These are phyloP conservation scores for human (Homo sapiens) DNA, from an alignment of 2,113 vertebrate species.

Conservation along the genomic window DNA sequence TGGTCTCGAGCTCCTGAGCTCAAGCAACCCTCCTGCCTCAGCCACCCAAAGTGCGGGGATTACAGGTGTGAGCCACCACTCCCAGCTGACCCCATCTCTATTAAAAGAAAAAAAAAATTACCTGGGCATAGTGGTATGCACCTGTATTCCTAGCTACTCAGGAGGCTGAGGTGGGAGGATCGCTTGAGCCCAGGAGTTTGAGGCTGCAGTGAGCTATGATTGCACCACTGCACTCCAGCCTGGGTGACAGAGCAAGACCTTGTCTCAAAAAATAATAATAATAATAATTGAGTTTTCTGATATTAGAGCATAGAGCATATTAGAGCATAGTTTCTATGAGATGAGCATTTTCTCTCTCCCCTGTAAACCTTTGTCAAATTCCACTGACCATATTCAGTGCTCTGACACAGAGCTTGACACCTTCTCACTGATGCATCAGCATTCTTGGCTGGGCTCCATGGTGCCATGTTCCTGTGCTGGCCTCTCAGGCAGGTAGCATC, in stretches of 20 bases:
- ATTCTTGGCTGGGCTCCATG: background rate
- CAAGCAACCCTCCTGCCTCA: no score
- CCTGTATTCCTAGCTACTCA: no score
- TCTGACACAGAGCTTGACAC: background rate
- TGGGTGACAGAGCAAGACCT: no score
- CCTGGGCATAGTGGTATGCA: no score
- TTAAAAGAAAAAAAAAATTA: no score
- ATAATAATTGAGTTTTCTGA: background rate
- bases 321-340: background rate
- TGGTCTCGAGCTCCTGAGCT: no score
- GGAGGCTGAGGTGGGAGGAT: no score
- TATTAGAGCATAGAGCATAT: background rate
- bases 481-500: background rate
- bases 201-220: background rate
- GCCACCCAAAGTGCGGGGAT: no score
- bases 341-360: background rate
- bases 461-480: background rate
- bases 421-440: background rate
- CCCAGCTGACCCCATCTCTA: no score
- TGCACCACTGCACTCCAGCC: background rate
- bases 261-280: no score
- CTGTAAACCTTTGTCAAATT: background rate
- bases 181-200: background rate
- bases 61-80: no score
- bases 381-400: background rate